phyloP scores from a whole-genome alignment of 2,888 invertebrate genomes.

The Amitus sp. region DNA sequence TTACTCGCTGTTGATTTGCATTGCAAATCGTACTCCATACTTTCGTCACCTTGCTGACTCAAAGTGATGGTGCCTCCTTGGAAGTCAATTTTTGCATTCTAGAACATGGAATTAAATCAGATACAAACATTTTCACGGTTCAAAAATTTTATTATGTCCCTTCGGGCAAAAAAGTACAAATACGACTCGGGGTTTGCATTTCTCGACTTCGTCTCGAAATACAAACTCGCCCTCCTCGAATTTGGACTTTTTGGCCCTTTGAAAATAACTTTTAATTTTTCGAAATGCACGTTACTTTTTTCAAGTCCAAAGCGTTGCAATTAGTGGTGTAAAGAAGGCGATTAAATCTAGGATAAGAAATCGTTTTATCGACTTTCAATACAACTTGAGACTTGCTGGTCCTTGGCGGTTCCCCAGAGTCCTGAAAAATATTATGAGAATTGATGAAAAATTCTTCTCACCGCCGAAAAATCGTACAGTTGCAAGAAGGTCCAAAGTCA shows the following conservation, averaged over 20 bases:
- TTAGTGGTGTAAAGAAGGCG: conserved; percentile 41
- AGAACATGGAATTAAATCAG: too few relatives aligned
- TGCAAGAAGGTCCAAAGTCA: conserved; percentile 37
- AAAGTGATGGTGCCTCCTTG: not conserved
- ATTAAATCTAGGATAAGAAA: conserved; percentile 38
- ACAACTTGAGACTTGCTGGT: conserved; percentile 28
- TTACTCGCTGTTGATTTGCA: not conserved
- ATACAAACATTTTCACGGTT: not conserved
- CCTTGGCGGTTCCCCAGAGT: conserved; percentile 31
- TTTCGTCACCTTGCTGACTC: not conserved
- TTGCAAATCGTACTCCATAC: not conserved
- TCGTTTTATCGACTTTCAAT: conserved; percentile 36
- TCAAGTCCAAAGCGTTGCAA: conserved; percentile 23
- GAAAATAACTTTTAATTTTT: too few relatives aligned
- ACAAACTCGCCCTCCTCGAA: too few relatives aligned
- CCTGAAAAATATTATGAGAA: conserved; percentile 28
- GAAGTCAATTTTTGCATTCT: not conserved
- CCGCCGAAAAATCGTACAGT: conserved; percentile 34
- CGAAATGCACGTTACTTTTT: conserved; percentile 23
- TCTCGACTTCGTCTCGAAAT: too few relatives aligned
- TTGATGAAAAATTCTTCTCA: not conserved
- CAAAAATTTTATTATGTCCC: not conserved
- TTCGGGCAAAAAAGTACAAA: too few relatives aligned
- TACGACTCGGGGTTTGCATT: too few relatives aligned
- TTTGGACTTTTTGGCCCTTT: too few relatives aligned